These are phyloP conservation scores for Choloepus hoffmanni DNA, from an alignment of 2,113 vertebrate genomes.

Conservation along the genomic window DNA sequence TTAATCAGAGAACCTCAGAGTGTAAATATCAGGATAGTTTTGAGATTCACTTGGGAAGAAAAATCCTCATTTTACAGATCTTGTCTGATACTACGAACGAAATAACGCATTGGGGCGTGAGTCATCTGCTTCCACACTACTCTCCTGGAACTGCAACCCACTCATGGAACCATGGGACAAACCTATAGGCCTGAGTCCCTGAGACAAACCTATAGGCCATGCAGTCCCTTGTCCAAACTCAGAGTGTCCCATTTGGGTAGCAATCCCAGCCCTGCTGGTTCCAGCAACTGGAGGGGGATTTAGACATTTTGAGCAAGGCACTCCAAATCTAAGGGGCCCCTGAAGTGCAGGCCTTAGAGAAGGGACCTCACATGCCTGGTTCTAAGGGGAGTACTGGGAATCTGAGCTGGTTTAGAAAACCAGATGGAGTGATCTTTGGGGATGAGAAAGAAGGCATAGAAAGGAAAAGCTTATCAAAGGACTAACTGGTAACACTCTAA, in stretches of 20 bases:
- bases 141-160: too few relatives aligned
- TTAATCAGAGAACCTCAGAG: constrained; percentile 37
- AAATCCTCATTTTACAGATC: background rate
- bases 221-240: background rate
- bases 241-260: background rate
- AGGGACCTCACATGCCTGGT: background rate
- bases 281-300: background rate
- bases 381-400: background rate
- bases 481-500: background rate
- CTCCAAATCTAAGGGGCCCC: background rate
- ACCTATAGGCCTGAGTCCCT: background rate
- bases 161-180: background rate
- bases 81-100: background rate
- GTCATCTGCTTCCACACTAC: background rate
- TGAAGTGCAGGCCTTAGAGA: background rate
- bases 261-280: background rate
- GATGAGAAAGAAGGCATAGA: background rate
- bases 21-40: background rate
- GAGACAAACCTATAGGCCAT: background rate
- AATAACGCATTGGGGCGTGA: background rate
- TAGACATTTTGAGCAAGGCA: background rate
- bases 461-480: background rate
- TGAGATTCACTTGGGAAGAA: background rate
- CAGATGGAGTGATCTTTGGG: background rate
- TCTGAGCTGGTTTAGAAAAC: background rate